phyloP scores from a whole-genome alignment of 2,113 vertebrate species.

The Leptocoma aspasia region DNA sequence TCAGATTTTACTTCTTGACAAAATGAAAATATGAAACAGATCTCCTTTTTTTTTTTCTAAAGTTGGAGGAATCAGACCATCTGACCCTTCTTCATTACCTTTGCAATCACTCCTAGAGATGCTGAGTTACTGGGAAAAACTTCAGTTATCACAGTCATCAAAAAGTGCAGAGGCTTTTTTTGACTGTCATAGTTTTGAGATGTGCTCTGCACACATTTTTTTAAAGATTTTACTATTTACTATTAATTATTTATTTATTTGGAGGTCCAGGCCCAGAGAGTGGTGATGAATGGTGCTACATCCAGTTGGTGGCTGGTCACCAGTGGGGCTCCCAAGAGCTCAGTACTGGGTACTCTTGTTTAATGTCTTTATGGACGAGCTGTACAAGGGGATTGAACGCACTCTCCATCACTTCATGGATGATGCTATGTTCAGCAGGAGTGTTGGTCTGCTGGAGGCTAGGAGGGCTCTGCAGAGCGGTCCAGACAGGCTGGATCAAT shows the following conservation, averaged over 20 bases:
- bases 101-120: not conserved
- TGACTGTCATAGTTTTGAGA: not conserved
- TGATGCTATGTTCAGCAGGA: rapidly evolving
- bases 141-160: not conserved
- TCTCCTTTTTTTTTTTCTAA: not conserved
- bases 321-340: not conserved
- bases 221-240: not conserved
- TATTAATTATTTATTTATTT: not conserved
- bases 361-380: not conserved
- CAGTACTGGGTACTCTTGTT: not conserved
- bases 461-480: not conserved
- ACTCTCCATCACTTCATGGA: too few relatives aligned
- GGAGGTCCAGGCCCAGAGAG: not conserved
- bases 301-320: not conserved
- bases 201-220: not conserved
- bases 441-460: not conserved
- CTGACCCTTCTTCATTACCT: not conserved
- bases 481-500: not conserved
- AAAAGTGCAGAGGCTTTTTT: not conserved
- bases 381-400: rapidly evolving
- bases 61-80: not conserved
- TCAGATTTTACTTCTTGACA: not conserved
- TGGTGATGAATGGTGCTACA: not conserved
- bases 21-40: not conserved
- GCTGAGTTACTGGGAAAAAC: not conserved